These are phyloP conservation scores for Lasiurus cinereus DNA, from an alignment of 2,113 vertebrate species.

Conservation along the genomic window DNA sequence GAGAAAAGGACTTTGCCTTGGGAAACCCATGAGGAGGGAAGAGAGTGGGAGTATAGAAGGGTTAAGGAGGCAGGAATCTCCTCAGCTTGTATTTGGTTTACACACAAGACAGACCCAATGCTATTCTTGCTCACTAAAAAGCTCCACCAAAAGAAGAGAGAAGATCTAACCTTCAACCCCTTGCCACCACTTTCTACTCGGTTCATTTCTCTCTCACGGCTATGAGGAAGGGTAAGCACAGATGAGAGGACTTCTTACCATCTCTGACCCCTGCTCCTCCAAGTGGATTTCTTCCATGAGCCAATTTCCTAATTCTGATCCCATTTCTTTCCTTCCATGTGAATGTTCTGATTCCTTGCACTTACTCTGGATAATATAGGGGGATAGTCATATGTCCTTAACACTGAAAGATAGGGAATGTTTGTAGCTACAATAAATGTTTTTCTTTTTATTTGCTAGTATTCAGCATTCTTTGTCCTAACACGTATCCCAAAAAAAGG, in stretches of 20 bases:
- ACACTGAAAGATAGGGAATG: not conserved
- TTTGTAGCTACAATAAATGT: not conserved
- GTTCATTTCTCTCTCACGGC: not conserved
- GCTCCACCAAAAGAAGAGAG: not conserved
- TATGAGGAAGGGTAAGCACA: not conserved
- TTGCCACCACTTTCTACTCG: not conserved
- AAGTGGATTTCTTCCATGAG: not conserved
- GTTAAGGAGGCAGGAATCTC: not conserved
- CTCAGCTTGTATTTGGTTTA: not conserved
- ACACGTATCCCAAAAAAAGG: not conserved
- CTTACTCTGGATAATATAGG: not conserved
- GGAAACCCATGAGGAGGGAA: not conserved
- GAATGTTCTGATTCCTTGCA: not conserved
- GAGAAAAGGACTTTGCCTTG: not conserved
- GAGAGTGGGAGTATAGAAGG: not conserved
- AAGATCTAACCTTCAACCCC: not conserved
- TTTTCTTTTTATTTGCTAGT: conserved; percentile 26
- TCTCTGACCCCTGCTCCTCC: fast-evolving
- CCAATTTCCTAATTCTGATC: not conserved
- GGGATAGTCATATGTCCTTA: not conserved
- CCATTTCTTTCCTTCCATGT: not conserved
- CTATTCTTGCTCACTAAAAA: not conserved
- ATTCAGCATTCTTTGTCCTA: not conserved
- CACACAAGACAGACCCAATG: not conserved
- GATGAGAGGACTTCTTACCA: not conserved